phyloP scores from a whole-genome alignment of 2,888 invertebrate genomes.

The Chromoteleia sp. region DNA sequence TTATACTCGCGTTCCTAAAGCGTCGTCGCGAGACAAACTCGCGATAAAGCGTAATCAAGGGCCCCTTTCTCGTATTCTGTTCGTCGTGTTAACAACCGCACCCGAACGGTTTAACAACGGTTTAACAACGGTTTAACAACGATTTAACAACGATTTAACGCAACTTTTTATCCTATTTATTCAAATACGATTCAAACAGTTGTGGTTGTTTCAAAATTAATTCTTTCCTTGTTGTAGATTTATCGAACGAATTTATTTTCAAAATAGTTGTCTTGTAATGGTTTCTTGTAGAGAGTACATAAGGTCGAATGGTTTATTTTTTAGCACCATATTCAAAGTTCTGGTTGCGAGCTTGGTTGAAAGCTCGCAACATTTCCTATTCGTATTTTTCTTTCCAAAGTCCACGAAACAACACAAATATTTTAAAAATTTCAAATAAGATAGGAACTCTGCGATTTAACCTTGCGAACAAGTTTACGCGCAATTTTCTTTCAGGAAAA shows the following conservation, averaged over 20 bases:
- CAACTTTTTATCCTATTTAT: too few species aligned
- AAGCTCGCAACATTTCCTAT: not conserved
- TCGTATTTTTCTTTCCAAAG: constrained; percentile 8
- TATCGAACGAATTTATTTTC: too few species aligned
- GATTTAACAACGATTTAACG: too few species aligned
- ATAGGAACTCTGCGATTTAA: not conserved
- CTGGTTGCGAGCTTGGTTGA: not conserved
- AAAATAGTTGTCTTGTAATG: too few species aligned
- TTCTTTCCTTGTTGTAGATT: too few species aligned
- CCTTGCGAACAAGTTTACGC: not conserved
- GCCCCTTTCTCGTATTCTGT: not conserved
- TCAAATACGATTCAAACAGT: too few species aligned
- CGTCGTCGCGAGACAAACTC: not conserved
- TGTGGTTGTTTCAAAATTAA: too few species aligned
- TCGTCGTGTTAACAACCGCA: too few species aligned
- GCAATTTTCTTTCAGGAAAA: not conserved
- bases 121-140: too few species aligned
- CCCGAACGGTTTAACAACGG: too few species aligned
- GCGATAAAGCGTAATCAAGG: constrained; percentile 1
- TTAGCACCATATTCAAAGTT: not conserved
- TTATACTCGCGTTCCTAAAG: not conserved
- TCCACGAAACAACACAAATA: constrained; percentile 12
- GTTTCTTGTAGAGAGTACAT: too few species aligned
- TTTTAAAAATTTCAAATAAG: constrained; percentile 15
- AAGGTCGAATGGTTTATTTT: not conserved